Conservation (phyloP, 2,888 invertebrate species). For the Microctonus aethiopoides region DNA sequence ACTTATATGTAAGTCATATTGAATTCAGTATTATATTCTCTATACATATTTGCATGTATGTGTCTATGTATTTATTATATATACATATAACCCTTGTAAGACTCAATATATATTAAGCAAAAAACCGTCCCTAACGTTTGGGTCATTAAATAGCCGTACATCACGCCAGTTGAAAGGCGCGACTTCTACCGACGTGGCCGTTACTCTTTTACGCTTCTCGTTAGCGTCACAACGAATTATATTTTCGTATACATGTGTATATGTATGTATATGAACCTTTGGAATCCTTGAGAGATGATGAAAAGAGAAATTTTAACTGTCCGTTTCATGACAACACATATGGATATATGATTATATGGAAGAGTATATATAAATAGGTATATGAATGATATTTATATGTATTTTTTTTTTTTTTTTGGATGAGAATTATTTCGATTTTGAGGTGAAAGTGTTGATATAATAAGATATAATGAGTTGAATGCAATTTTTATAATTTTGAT, state of each 20-base stretch:
- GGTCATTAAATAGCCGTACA: slow-evolving; percentile 66
- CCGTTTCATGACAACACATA: background rate
- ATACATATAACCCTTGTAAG: slow-evolving; percentile 37
- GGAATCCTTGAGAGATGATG: background rate
- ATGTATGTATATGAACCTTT: background rate
- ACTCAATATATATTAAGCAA: slow-evolving; percentile 31
- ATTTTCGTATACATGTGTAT: background rate
- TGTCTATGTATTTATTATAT: slow-evolving; percentile 11
- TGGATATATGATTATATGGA: no score
- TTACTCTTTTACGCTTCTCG: slow-evolving; percentile 19
- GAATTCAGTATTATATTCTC: no score
- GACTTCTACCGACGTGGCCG: slow-evolving; percentile 26
- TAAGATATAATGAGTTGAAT: no score
- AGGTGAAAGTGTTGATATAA: no score
- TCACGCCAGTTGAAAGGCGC: slow-evolving; percentile 55
- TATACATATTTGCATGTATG: slow-evolving; percentile 21
- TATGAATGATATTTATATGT: no score
- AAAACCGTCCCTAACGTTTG: slow-evolving; percentile 52
- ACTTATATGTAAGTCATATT: no score
- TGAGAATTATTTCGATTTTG: no score
- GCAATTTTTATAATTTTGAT: no score
- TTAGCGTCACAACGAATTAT: slow-evolving; percentile 19
- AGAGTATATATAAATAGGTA: no score
- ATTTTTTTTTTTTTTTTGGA: no score
- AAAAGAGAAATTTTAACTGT: background rate